Percentiles rank a stretch among this genome's conserved stretches.
Evolutionary conservation across 2,888 invertebrate species (phyloP).

Genomic region (Apotomis betuletana): DNA sequence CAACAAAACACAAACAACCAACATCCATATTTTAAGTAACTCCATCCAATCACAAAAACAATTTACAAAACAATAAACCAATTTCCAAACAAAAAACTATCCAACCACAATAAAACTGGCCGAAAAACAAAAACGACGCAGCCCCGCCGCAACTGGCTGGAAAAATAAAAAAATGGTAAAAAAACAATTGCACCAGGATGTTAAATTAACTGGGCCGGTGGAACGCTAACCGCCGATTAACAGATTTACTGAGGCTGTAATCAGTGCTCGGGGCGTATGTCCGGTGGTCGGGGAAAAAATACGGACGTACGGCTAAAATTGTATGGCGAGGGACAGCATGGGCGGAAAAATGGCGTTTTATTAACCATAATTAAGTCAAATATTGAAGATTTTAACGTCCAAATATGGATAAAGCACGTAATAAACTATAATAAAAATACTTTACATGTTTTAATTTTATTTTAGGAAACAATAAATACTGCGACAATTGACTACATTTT

Average conservation of each 20-base stretch:
- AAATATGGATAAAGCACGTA: no score
- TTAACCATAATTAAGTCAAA: no score
- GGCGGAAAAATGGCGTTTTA: no score
- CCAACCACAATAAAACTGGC: conserved; percentile 1
- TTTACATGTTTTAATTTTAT: no score
- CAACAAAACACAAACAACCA: no score
- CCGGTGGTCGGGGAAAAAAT: conserved; percentile 54
- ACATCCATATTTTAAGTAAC: not conserved
- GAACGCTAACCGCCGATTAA: conserved; percentile 60
- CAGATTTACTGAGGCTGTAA: conserved; percentile 62
- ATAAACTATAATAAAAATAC: no score
- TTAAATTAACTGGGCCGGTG: conserved; percentile 65
- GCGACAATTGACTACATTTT: no score
- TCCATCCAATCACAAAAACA: not conserved
- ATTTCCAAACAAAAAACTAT: conserved; percentile 12
- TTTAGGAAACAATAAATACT: no score
- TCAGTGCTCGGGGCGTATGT: conserved; percentile 56
- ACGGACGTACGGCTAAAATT: conserved; percentile 1
- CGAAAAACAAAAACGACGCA: not conserved
- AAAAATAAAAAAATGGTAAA: conserved; percentile 29
- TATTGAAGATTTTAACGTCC: no score
- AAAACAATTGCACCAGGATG: conserved; percentile 45
- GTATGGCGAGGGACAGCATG: conserved; percentile 52
- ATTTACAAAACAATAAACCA: not conserved
- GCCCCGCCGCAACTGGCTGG: not conserved